Evolutionary conservation across 2,113 vertebrate genomes (phyloP).

Genomic region (Cheirogaleus medius): DNA sequence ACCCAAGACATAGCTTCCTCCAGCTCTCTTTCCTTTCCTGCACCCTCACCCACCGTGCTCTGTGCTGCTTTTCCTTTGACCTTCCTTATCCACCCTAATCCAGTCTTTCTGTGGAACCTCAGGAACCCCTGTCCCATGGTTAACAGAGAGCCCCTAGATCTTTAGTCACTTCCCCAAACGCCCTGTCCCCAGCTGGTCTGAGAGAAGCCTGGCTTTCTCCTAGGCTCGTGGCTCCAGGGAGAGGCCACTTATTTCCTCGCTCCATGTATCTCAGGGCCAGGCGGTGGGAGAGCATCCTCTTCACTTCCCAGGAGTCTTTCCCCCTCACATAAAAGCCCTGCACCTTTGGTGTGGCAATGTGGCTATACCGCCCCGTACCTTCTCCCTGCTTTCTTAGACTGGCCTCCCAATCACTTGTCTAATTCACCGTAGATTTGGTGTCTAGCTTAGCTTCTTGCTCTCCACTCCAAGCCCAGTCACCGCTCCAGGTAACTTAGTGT

Average conservation of each 20-base stretch:
- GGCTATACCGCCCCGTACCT: too few relatives aligned
- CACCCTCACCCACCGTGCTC: neutral
- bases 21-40: neutral
- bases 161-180: neutral
- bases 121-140: neutral
- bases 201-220: neutral
- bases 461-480: neutral
- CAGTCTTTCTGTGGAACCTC: neutral
- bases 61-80: neutral
- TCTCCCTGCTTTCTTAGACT: neutral
- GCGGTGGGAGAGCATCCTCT: neutral
- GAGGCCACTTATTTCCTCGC: neutral
- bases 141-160: neutral
- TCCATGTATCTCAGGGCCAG: neutral
- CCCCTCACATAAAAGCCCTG: neutral
- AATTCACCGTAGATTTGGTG: neutral
- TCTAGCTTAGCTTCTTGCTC: neutral
- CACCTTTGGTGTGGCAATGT: neutral
- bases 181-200: neutral
- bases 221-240: neutral
- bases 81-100: neutral
- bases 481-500: neutral
- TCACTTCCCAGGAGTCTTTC: neutral
- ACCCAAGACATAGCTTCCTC: neutral
- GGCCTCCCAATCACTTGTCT: neutral